These are phyloP conservation scores for Polyommatus icarus DNA, from an alignment of 2,888 invertebrate species.

Conservation along the genomic window DNA sequence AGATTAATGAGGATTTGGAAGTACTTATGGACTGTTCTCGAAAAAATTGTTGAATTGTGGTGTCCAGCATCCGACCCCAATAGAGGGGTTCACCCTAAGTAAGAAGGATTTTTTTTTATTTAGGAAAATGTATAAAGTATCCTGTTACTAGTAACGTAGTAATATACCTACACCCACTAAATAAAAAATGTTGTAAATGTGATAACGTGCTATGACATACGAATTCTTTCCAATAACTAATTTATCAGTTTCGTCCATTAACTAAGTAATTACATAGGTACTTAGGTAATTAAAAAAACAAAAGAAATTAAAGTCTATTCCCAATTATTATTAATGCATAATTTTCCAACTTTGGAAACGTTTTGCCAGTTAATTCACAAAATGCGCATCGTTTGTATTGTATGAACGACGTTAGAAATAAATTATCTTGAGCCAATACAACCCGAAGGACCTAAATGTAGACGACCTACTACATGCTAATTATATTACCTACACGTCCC, in stretches of 20 bases:
- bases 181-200: no score
- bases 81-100: not conserved
- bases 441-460: not conserved
- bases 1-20: no score
- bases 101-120: not conserved
- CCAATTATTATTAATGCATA: not conserved
- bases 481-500: slow-evolving; percentile 7
- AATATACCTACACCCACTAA: no score
- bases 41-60: not conserved
- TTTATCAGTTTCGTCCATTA: no score
- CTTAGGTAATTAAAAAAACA: not conserved
- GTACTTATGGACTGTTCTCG: not conserved
- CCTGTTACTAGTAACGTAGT: not conserved
- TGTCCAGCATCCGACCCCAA: not conserved
- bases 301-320: not conserved
- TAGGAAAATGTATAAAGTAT: not conserved
- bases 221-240: no score
- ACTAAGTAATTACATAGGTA: no score
- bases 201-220: no score
- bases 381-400: not conserved
- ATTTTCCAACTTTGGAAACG: not conserved
- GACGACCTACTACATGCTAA: not conserved
- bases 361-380: not conserved
- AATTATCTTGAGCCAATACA: not conserved
- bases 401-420: not conserved